A percentile compares a stretch with the other conserved stretches of the same genome.
Conservation (phyloP, 2,888 invertebrate genomes). For the Habrosyne pyritoides region DNA sequence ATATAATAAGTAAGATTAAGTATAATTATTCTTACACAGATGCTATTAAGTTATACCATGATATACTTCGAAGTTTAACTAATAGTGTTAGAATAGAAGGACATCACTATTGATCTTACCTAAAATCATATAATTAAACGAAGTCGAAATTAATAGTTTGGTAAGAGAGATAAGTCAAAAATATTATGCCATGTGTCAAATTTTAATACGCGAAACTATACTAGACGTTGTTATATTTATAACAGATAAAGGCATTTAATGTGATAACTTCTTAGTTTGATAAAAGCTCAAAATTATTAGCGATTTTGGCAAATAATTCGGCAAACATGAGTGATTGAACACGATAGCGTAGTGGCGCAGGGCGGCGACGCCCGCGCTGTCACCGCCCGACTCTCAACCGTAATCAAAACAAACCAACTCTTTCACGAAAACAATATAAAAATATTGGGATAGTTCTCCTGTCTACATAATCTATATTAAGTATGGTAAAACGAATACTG, state of each 20-base stretch:
- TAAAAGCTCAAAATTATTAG: conserved; percentile 8
- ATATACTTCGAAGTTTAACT: background rate
- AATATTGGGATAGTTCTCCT: conserved; percentile 12
- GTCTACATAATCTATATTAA: background rate
- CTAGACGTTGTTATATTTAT: background rate
- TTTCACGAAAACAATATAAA: conserved; percentile 39
- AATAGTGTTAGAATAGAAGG: background rate
- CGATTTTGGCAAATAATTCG: conserved; percentile 53
- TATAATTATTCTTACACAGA: background rate
- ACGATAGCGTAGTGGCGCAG: conserved; percentile 45
- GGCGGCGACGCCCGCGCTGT: conserved; percentile 63
- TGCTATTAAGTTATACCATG: background rate
- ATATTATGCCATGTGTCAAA: no score
- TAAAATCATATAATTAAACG: no score
- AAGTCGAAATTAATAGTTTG: no score
- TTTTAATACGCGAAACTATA: background rate
- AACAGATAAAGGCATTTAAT: background rate
- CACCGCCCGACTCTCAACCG: conserved; percentile 43
- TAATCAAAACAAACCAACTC: conserved; percentile 50
- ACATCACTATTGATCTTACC: background rate
- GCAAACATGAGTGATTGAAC: conserved; percentile 55
- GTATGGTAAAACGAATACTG: background rate
- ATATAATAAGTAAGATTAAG: background rate
- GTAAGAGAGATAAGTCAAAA: no score
- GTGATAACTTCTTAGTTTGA: background rate